Conservation (phyloP, 2,113 vertebrate genomes). For the Crocuta crocuta region DNA sequence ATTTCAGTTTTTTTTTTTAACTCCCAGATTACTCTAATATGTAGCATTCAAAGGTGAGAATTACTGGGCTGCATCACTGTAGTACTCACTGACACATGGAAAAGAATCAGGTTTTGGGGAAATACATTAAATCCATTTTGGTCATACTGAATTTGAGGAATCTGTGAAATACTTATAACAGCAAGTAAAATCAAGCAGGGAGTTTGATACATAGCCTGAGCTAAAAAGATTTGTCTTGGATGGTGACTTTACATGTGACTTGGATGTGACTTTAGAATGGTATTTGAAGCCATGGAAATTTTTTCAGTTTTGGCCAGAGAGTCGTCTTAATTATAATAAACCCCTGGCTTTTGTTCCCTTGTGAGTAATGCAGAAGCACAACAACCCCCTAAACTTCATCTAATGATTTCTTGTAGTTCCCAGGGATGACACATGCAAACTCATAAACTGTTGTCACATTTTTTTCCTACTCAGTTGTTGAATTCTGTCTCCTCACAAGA, state of each 20-base stretch:
- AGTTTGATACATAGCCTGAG: not conserved
- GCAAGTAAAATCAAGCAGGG: not conserved
- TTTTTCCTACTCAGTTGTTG: not conserved
- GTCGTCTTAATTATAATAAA: not conserved
- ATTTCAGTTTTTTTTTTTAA: not conserved
- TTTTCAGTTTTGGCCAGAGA: not conserved
- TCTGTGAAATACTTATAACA: not conserved
- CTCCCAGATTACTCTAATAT: not conserved
- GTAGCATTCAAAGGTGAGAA: not conserved
- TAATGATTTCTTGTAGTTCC: not conserved
- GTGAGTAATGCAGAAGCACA: not conserved
- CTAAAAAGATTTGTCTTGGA: not conserved
- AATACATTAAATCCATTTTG: not conserved
- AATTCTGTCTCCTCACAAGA: not conserved
- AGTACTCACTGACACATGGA: not conserved
- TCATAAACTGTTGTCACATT: not conserved
- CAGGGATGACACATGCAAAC: not conserved
- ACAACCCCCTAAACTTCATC: not conserved
- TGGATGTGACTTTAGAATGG: not conserved
- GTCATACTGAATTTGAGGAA: not conserved
- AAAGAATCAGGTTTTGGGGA: not conserved
- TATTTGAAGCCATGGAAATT: conserved; percentile 21
- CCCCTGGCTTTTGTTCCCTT: not conserved
- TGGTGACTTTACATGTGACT: not conserved
- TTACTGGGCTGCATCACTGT: not conserved